Evolutionary conservation across 2,888 invertebrate species (phyloP), one percentile per base, ranked within the genome.

Genomic region (Drosophila siamana): DNA sequence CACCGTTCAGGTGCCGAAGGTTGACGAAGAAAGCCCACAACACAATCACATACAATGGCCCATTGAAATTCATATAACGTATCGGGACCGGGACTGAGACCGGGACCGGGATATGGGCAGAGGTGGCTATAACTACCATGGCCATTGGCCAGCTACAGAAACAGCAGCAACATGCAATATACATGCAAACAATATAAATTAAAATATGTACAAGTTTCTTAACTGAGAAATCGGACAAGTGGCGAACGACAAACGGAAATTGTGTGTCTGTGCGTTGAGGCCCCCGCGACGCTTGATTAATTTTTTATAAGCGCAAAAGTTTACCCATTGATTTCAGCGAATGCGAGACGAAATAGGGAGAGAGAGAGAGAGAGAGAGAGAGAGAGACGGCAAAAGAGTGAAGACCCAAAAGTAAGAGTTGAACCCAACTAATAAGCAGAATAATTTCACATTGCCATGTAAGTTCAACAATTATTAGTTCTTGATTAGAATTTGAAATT

Each of bases 21-120:
- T 28, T 41, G 51, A 75, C 69, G 73, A 85, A 76, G 85, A 89
- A 90, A 88, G 83, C 88, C 82, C 88, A 79, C 86, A 89, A 79
- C 86, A 89, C 88, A 90, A 84, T 24, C 50, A 24, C 87, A 80
- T 75, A 80, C 75, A 55, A 46, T 80, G 78, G 76, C 79, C 73
- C 84, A 75, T 75, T 78, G 79, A 75, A 79, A 75, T 78, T 69
- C 79, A 76, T 55, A 62, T 48, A 76, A 75, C 80, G 80, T 69
- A 56, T 52, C 36, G 57, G 52, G 60, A 54, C 19, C 19, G 19
- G 19, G 19, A 19, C n/a, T n/a, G n/a, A n/a, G n/a, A n/a, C n/a
- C n/a, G n/a, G n/a, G n/a, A n/a, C n/a, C n/a, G n/a, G n/a, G n/a
- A n/a, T n/a, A n/a, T n/a, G n/a, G n/a, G n/a, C 50, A 66, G 41